phyloP scores from a whole-genome alignment of 1,140 invertebrate genomes.

The Halictus rubicundus region DNA sequence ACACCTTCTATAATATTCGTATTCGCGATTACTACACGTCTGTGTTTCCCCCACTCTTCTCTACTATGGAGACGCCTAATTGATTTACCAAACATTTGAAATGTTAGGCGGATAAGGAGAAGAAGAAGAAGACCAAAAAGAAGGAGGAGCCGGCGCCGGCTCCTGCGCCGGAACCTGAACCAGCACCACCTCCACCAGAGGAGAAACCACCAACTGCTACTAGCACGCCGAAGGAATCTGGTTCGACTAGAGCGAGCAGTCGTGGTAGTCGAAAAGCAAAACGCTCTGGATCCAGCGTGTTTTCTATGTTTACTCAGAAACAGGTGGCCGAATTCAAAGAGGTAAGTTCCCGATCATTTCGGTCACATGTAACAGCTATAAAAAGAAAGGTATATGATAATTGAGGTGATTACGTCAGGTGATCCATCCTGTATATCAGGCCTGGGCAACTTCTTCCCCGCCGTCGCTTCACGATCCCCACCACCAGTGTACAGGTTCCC shows the following conservation, averaged over 20 bases:
- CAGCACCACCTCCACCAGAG: constrained; percentile 76
- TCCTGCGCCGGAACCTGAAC: constrained; percentile 75
- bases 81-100: constrained; percentile 29
- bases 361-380: background rate
- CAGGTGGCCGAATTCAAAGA: constrained; percentile 98
- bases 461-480: no score
- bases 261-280: constrained; percentile 89
- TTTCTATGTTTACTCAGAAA: constrained; percentile 96
- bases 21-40: no score
- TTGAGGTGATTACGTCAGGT: no score
- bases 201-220: constrained; percentile 77
- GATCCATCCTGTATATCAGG: no score
- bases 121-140: constrained; percentile 84
- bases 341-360: constrained; percentile 78
- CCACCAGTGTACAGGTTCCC: no score
- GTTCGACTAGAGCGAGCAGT: constrained; percentile 90
- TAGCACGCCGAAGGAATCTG: constrained; percentile 80
- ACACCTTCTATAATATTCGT: no score
- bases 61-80: background rate
- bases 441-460: no score
- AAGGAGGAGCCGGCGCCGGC: constrained; percentile 81
- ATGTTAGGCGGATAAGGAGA: constrained; percentile 83
- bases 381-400: no score
- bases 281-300: constrained; percentile 94
- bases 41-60: no score